A percentile compares a stretch with the other conserved stretches of the same genome.
These are phyloP conservation scores for Silurus aristotelis DNA, from an alignment of 2,797 vertebrate genomes.

Conservation along the genomic window DNA sequence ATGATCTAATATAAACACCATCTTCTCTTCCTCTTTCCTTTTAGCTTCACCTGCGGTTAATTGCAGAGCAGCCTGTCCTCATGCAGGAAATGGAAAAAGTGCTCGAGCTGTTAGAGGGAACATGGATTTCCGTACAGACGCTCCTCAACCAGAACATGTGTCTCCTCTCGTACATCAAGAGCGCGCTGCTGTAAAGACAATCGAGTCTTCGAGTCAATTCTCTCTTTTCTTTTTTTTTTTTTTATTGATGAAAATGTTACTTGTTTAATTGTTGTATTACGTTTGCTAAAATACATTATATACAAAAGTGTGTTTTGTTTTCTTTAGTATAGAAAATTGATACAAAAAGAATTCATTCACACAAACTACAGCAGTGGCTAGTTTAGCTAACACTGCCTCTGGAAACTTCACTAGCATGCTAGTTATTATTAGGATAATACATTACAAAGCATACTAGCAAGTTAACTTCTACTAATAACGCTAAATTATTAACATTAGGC, in stretches of 20 bases:
- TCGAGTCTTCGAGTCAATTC: background rate
- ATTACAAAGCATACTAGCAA: too few species aligned
- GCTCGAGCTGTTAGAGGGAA: constrained; percentile 75
- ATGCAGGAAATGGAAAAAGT: constrained; percentile 77
- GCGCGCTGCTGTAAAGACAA: constrained; percentile 83
- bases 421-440: background rate
- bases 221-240: background rate
- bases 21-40: constrained; percentile 8
- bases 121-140: constrained; percentile 81
- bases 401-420: background rate
- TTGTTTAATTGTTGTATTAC: background rate
- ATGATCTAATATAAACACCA: too few species aligned
- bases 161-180: constrained; percentile 89
- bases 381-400: background rate
- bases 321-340: background rate
- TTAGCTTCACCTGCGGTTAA: constrained; percentile 84
- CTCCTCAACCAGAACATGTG: constrained; percentile 90
- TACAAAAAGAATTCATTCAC: background rate
- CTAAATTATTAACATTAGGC: background rate
- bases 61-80: constrained; percentile 79
- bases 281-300: constrained; percentile 11
- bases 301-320: background rate
- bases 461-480: background rate
- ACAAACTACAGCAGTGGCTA: background rate
- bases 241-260: background rate